Base-by-base conservation (phyloP, 2,113 vertebrate species). In the Boleophthalmus pectinirostris region DNA sequence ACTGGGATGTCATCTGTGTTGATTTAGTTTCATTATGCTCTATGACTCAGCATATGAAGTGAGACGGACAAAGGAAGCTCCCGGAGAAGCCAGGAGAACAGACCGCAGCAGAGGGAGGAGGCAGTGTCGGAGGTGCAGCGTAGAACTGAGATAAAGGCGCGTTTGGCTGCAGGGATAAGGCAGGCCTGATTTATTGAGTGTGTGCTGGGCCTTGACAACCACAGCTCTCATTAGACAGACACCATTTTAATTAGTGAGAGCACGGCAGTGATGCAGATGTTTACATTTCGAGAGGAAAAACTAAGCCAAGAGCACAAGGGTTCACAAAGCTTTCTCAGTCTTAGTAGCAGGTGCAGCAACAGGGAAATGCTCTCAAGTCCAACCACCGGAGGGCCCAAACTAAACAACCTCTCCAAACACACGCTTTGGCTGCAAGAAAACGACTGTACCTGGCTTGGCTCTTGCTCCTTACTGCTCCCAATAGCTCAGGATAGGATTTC, bases 221-320 rank as follows among this genome's bases (percentile, higher is more conserved):
- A 80, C 71, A 47, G 78, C 83, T 89, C 92, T 93, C 90, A 89
- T 91, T 92, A 91, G 87, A 88, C 85, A 82, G 87, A 85, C 85
- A 75, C 75, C 77, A 79, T 86, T 87, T 90, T 93, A 93, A 94
- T 93, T 91, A 92, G 87, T 69, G 45, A 49, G 75, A 89, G 78
- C 75, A 53, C 80, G 81, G 84, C 79, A 74, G 78, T 76, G 74
- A 89, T 89, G 90, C 84, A 91, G 85, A 85, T 90, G 86, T 92
- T 90, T 90, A 87, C 85, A 83, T 90, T 89, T 81, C 74, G 75
- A 74, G 67, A 61, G 54, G 72, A 64, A 78, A 86, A 89, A 84
- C 76, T 85, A 86, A 83, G 85, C 82, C 80, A 87, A 80, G 84
- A 88, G 81, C 82, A 61, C 68, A 68, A 77, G 80, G 84, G 85